Evolutionary conservation across 2,888 invertebrate species (phyloP).

Genomic region (Catocala fraxini): DNA sequence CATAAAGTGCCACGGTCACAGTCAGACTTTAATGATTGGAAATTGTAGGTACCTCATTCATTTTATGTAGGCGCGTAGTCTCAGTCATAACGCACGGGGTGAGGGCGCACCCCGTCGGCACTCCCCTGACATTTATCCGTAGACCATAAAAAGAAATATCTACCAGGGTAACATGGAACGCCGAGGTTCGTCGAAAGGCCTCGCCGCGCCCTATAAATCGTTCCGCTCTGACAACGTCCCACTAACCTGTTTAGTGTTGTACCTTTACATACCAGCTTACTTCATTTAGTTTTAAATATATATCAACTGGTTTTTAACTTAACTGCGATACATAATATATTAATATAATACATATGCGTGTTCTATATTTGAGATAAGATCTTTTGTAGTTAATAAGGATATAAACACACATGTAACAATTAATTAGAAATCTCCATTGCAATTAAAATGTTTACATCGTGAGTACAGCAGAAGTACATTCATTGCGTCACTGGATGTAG

Average conservation of each 20-base stretch:
- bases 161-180: conserved; percentile 79
- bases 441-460: not conserved
- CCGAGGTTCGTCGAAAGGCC: conserved; percentile 79
- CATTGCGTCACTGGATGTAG: not conserved
- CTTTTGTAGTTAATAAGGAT: too few relatives aligned
- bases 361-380: too few relatives aligned
- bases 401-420: too few relatives aligned
- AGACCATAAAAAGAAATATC: conserved; percentile 86
- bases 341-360: too few relatives aligned
- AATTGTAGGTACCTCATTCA: conserved; percentile 46
- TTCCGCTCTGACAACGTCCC: conserved; percentile 67
- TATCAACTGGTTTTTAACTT: conserved; percentile 3
- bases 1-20: conserved; percentile 39
- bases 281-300: conserved; percentile 18
- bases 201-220: conserved; percentile 75
- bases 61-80: conserved; percentile 63
- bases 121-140: conserved; percentile 85
- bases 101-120: conserved; percentile 73
- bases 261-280: conserved; percentile 20
- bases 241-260: conserved; percentile 73
- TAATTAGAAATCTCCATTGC: not conserved
- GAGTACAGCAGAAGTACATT: not conserved
- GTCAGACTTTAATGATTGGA: conserved; percentile 37
- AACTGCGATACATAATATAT: not conserved
- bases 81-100: conserved; percentile 65